Conservation (phyloP, 2,113 vertebrate species). For the Cryptotis parvus region DNA sequence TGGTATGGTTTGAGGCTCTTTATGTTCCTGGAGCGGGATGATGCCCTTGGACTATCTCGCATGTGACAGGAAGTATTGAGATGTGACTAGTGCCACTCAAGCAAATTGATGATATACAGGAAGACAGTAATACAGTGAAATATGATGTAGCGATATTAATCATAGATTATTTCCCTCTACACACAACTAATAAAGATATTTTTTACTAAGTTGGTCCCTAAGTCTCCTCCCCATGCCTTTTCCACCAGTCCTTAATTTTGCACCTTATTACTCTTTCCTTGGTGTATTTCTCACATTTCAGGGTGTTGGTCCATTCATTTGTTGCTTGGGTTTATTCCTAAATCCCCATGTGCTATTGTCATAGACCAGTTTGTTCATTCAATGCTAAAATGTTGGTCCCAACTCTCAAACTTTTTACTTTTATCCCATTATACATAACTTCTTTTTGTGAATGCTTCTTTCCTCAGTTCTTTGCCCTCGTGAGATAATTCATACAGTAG, state of each 20-base stretch:
- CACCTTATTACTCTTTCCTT: background rate
- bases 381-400: background rate
- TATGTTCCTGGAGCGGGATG: no score
- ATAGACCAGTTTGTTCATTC: background rate
- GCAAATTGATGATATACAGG: no score
- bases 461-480: background rate
- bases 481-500: rapidly evolving
- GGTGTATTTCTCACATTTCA: background rate
- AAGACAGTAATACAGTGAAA: no score
- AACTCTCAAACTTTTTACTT: background rate
- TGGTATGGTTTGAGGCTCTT: no score
- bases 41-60: no score
- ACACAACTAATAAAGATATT: background rate
- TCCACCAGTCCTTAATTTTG: background rate
- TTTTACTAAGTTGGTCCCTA: no score
- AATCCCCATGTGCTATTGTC: background rate
- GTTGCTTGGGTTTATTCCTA: background rate
- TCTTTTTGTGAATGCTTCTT: background rate
- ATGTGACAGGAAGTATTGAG: no score
- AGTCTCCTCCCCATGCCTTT: background rate
- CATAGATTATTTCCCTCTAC: no score
- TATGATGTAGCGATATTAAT: background rate
- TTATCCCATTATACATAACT: background rate
- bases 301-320: background rate
- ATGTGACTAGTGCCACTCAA: no score